Conservation (phyloP, 2,888 invertebrate species). For the Lasioglossum lativentre region DNA sequence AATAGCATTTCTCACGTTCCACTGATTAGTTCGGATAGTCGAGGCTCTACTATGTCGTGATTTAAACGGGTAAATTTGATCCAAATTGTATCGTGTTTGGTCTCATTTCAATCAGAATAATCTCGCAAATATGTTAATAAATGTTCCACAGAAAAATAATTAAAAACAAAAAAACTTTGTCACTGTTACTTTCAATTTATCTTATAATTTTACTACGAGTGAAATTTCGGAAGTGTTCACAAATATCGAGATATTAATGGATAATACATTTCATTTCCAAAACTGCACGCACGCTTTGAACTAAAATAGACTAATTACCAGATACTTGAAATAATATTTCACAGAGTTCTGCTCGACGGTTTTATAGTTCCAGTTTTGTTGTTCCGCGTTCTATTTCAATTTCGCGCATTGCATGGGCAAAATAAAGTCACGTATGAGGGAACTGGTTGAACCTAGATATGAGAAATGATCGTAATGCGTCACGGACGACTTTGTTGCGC, state of each 20-base stretch:
- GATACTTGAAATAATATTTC: background rate
- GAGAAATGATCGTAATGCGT: background rate
- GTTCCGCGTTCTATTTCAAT: background rate
- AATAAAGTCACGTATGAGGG: constrained; percentile 1
- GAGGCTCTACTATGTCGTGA: background rate
- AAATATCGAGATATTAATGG: background rate
- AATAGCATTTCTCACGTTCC: too few relatives aligned
- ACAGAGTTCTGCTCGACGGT: background rate
- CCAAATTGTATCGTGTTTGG: background rate
- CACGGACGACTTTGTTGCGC: background rate
- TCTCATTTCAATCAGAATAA: background rate
- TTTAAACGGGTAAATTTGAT: background rate
- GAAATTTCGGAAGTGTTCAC: background rate
- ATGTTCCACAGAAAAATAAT: background rate
- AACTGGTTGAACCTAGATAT: background rate
- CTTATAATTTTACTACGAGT: background rate
- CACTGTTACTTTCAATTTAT: too few relatives aligned
- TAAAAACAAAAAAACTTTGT: background rate
- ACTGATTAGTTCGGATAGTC: too few relatives aligned
- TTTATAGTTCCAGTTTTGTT: background rate
- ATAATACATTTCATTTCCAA: background rate
- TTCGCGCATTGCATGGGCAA: background rate
- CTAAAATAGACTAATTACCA: background rate
- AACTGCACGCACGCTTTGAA: background rate
- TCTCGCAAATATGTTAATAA: background rate